phyloP scores from a whole-genome alignment of 2,797 vertebrate species.

The Ciconia nigra region DNA sequence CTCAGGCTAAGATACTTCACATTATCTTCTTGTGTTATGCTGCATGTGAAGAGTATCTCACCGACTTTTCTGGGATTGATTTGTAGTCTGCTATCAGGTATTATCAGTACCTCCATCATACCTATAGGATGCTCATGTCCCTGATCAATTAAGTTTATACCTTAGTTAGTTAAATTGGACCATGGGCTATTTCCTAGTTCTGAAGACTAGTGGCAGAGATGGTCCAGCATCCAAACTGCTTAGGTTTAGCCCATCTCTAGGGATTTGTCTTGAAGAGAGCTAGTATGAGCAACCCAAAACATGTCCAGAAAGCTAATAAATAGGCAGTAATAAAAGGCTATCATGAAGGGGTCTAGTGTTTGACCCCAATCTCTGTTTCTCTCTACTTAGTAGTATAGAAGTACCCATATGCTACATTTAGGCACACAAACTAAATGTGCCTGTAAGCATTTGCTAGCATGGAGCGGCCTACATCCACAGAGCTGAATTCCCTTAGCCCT shows the following conservation, averaged over 20 bases:
- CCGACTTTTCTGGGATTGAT: neutral
- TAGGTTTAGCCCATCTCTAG: neutral
- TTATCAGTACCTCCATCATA: neutral
- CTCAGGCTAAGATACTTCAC: neutral
- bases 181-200: neutral
- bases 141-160: neutral
- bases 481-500: neutral
- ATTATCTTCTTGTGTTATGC: neutral
- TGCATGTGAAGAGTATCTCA: neutral
- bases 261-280: neutral
- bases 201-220: neutral
- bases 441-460: neutral
- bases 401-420: neutral
- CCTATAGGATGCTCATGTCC: neutral
- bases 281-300: neutral
- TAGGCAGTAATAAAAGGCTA: neutral
- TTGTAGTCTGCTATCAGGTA: neutral
- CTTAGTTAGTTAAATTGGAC: neutral
- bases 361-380: neutral
- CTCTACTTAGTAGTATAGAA: neutral
- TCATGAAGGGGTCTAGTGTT: neutral
- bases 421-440: neutral
- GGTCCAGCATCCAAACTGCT: neutral
- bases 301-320: neutral
- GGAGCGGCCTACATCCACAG: neutral